A percentile compares a stretch with the other conserved stretches of the same genome.
These are phyloP conservation scores for Harpalus rufipes DNA, from an alignment of 2,888 invertebrate genomes.

Conservation along the genomic window DNA sequence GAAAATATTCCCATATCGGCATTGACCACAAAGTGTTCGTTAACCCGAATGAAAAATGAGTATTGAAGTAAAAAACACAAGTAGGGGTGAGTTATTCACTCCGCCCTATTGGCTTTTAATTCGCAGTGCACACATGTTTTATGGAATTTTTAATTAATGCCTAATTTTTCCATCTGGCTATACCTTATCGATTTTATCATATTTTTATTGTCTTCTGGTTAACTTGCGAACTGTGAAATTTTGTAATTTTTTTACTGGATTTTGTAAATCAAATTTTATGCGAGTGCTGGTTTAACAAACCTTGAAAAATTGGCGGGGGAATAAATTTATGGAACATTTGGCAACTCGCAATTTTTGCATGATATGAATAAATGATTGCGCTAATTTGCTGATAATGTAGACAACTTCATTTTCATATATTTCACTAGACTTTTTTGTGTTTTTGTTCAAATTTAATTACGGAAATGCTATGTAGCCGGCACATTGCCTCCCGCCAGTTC, in stretches of 20 bases:
- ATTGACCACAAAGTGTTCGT: conserved; percentile 18
- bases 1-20: neutral
- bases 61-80: conserved; percentile 11
- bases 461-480: too few relatives aligned
- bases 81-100: conserved; percentile 1
- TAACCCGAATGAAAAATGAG: conserved; percentile 41
- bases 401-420: neutral
- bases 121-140: conserved; percentile 17
- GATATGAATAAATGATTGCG: conserved; percentile 18
- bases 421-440: neutral
- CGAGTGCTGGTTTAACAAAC: neutral
- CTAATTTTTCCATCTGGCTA: conserved; percentile 1
- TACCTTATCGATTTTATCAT: conserved; percentile 19
- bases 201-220: conserved; percentile 48
- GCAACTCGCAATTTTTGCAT: conserved; percentile 18
- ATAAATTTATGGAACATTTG: conserved; percentile 26
- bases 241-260: conserved; percentile 22
- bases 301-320: conserved; percentile 38
- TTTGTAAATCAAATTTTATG: conserved; percentile 40
- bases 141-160: conserved; percentile 51
- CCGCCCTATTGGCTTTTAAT: conserved; percentile 44
- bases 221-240: conserved; percentile 43
- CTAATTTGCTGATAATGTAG: neutral
- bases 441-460: neutral
- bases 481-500: too few relatives aligned